Evolutionary conservation across 2,113 vertebrate genomes (phyloP), one percentile per base, ranked within the genome.

Genomic region (Pycnonotus jocosus): DNA sequence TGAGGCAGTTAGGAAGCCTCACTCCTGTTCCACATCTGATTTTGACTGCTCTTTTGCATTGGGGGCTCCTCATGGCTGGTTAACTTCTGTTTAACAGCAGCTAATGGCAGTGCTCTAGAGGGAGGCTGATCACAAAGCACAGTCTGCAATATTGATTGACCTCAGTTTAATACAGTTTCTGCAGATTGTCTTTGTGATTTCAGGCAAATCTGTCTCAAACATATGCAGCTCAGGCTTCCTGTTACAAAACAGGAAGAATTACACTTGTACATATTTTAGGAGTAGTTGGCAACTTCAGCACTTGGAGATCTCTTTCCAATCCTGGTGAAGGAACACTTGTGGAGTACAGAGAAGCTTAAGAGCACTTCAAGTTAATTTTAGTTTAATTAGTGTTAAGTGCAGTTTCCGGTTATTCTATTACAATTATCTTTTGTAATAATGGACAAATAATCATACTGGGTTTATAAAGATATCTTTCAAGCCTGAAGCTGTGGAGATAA

Each of bases 361-460:
- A 93, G 76, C 48, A 89, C 90, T 94, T 88, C 25, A 83, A 81
- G 51, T 71, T 88, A 69, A 89, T 93, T 95, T 92, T 50, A 61
- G 30, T 69, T 93, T 95, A 95, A 95, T 91, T 95, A 89, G 19
- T 2, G 1, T 57, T 53, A 92, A 88, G 54, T 79, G 38, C 35
- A 9, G 12, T 82, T 91, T 87, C 66, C 66, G 53, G 2, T 60
- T 88, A 86, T 89, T 86, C 40, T 66, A 58, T 87, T 73, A 73
- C 87, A 95, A 83, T 35, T n/a, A 16, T 35, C 44, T 79, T 81
- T 53, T 88, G 65, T 68, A 27, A 28, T 66, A 70, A 81, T 28
- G 78, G 71, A 69, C 66, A 57, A 69, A 71, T 56, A 31, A 66
- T 83, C 54, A n/a, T 81, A 44, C 33, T 77, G 54, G 27, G n/a